Conservation (phyloP, 2,797 vertebrate species). For the Odontamblyopus lacepedii region DNA sequence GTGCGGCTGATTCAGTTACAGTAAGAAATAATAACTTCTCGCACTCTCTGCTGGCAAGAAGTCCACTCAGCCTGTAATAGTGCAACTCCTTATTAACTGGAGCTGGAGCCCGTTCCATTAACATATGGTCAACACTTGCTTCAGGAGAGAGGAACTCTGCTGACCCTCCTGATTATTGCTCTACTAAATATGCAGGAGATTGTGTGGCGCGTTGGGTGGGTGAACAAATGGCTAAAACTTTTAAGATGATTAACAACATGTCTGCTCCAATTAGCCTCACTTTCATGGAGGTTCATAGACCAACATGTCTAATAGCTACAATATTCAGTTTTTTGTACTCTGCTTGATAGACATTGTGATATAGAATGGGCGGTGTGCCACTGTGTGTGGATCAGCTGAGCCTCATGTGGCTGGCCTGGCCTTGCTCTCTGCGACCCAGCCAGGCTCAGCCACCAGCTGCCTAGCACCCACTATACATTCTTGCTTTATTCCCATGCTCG, state of each 20-base stretch:
- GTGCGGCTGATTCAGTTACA: conserved; percentile 62
- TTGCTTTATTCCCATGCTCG: conserved; percentile 73
- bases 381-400: conserved; percentile 78
- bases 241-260: conserved; percentile 59
- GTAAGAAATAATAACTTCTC: conserved; percentile 65
- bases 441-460: conserved; percentile 73
- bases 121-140: conserved; percentile 59
- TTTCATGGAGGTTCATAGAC: not conserved
- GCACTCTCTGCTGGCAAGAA: conserved; percentile 51
- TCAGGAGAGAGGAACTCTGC: conserved; percentile 52
- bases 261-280: conserved; percentile 50
- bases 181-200: conserved; percentile 47
- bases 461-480: conserved; percentile 78
- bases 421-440: conserved; percentile 71
- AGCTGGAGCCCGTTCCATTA: conserved; percentile 44
- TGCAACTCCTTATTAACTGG: conserved; percentile 51
- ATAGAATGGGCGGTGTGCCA: conserved; percentile 33
- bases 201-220: conserved; percentile 51
- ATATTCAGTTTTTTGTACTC: conserved; percentile 11
- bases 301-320: conserved; percentile 24
- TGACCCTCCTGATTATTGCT: conserved; percentile 62
- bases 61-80: conserved; percentile 43
- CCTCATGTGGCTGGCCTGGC: conserved; percentile 76
- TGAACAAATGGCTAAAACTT: conserved; percentile 35
- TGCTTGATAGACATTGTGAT: conserved; percentile 9